Base-by-base conservation (phyloP, 2,888 invertebrate species). In the Hoplodrina blanda region DNA sequence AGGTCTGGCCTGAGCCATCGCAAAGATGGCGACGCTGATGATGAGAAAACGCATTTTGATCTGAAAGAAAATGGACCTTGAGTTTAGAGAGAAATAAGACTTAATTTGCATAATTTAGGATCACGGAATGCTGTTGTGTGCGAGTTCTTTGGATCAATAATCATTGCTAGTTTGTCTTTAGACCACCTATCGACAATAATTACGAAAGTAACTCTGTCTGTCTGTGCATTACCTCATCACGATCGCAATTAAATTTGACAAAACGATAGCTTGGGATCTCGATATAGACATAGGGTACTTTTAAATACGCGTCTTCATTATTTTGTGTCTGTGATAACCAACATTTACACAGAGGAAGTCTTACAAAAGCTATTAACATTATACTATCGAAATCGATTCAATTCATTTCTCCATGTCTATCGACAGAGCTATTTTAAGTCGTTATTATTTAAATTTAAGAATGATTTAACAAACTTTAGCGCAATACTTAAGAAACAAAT, bases 1-100 rank as follows among this genome's bases (percentile, higher is more conserved):
- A 10, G 96, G 96, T 15, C 95, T 92, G 11, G 96, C 96, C 61
- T 96, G 93, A 13, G 93, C 92, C 62, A 94, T 84, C 19, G 94
- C 94, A 25, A 96, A 81, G 64, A 95, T 81, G 10, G 93, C 93
- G 4, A 93, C 90, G 30, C 89, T 67, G 65, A 95, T 61, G 74
- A 93, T 74, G 46, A 94, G 50, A 73, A 73, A 85, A 67, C 89
- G 90, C 96, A 96, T 96, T 82, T 82, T 92, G 78, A 75, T 73
- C 91, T 92, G 87, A 8, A 81, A 81, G 13, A 41, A 4, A 20
- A 61, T 20, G 0, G 1, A 4, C 11, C 0, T 37, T 55, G 0
- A 64, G 11, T 30, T 11, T 0, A 1, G 55, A 15, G 44, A 25
- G 11, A 44, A 56, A 55, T 3, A 46, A 33, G 1, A 0, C 8